phyloP scores from a whole-genome alignment of 2,888 invertebrate genomes.

The Latheticus oryzae region DNA sequence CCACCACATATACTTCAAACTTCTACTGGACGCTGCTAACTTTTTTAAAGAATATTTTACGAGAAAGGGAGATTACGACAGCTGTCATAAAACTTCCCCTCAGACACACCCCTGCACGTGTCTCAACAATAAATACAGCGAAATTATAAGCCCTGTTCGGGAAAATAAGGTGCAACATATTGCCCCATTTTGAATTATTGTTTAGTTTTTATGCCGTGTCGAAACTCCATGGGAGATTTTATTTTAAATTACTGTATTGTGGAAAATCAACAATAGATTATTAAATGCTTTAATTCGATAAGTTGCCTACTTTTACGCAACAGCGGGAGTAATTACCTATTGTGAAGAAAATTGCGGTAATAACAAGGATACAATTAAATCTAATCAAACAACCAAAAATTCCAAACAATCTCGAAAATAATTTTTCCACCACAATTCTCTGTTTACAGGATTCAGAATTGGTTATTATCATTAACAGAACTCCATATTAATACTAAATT shows the following conservation, averaged over 20 bases:
- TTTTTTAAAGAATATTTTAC: slow-evolving; percentile 11
- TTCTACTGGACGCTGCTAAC: background rate
- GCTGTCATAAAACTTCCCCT: slow-evolving; percentile 45
- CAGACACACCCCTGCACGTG: slow-evolving; percentile 43
- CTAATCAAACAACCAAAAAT: background rate
- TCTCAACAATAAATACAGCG: slow-evolving; percentile 45
- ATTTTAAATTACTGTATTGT: slow-evolving; percentile 16
- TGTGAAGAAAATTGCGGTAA: slow-evolving; percentile 5
- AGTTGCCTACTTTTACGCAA: no score
- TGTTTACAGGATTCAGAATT: no score
- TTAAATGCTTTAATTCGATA: slow-evolving; percentile 18
- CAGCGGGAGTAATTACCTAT: slow-evolving; percentile 3
- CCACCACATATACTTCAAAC: slow-evolving; percentile 1
- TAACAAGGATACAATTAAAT: background rate
- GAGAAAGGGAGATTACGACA: slow-evolving; percentile 32
- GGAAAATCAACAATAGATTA: slow-evolving; percentile 18
- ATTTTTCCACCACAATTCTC: no score
- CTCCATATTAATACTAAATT: no score
- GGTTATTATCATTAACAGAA: no score
- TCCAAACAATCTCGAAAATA: background rate
- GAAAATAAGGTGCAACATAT: slow-evolving; percentile 39
- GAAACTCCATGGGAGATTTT: slow-evolving; percentile 16
- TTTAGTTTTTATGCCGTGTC: slow-evolving; percentile 16
- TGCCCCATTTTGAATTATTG: slow-evolving; percentile 37
- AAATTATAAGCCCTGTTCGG: slow-evolving; percentile 43